These are phyloP conservation scores for Synergus laeviventris DNA, from an alignment of 2,888 invertebrate genomes.

Conservation along the genomic window DNA sequence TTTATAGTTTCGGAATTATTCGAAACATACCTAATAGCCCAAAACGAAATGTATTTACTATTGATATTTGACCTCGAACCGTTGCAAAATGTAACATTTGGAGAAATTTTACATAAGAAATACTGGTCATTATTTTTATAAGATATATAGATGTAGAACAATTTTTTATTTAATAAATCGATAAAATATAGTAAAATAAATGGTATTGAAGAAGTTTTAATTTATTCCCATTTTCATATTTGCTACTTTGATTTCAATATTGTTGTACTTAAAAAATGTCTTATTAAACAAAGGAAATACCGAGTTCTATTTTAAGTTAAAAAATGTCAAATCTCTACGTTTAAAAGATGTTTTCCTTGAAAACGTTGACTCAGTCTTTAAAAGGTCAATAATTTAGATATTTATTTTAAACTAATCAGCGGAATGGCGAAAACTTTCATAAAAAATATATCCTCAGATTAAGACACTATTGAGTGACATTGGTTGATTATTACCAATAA, in stretches of 20 bases:
- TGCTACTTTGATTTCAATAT: no score
- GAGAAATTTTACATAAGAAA: background rate
- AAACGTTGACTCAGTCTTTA: slow-evolving; percentile 18
- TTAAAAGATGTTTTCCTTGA: slow-evolving; percentile 27
- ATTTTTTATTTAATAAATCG: background rate
- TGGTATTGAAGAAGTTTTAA: background rate
- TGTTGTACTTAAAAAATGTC: background rate
- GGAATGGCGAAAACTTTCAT: background rate
- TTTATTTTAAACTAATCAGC: slow-evolving; percentile 7
- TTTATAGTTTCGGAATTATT: background rate
- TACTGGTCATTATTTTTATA: background rate
- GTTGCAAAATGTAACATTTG: background rate
- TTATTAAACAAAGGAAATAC: background rate
- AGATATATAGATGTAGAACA: background rate
- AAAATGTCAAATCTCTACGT: background rate
- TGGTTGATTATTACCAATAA: background rate
- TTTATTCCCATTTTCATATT: background rate
- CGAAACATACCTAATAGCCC: background rate
- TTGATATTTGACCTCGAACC: background rate
- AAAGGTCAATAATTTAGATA: slow-evolving; percentile 29
- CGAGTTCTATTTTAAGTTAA: background rate
- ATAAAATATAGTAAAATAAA: background rate
- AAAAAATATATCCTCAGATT: background rate
- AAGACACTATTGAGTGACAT: background rate
- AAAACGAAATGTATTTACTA: background rate